Percentiles rank a stretch among this genome's conserved stretches.
These are phyloP conservation scores for Epistrophella euchroma DNA, from an alignment of 2,888 invertebrate species.

Conservation along the genomic window DNA sequence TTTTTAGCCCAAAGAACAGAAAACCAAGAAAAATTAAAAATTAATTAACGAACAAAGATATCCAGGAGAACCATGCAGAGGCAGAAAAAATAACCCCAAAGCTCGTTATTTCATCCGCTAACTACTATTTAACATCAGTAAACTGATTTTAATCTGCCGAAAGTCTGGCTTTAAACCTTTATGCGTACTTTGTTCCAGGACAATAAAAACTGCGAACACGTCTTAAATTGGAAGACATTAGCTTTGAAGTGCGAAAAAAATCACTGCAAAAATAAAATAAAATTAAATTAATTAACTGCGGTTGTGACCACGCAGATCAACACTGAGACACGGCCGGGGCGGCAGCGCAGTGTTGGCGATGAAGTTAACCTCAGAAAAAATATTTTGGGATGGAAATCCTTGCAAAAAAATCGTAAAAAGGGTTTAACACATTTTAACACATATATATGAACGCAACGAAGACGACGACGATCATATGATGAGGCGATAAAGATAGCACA, in stretches of 20 bases:
- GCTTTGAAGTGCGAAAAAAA: conserved; percentile 61
- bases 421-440: conserved; percentile 39
- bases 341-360: neutral
- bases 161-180: conserved; percentile 25
- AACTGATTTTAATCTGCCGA: conserved; percentile 58
- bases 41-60: conserved; percentile 61
- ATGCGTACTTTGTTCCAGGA: conserved; percentile 34
- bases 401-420: conserved; percentile 36
- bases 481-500: conserved; percentile 68
- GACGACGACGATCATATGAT: conserved; percentile 30
- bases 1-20: conserved; percentile 31
- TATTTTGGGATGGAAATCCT: conserved; percentile 53
- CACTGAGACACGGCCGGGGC: neutral
- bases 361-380: neutral
- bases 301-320: conserved; percentile 32
- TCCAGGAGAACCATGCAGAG: neutral
- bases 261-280: conserved; percentile 51
- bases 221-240: conserved; percentile 69
- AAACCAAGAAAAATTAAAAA: conserved; percentile 51
- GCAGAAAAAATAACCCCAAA: conserved; percentile 19
- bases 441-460: neutral
- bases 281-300: conserved; percentile 71
- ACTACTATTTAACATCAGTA: conserved; percentile 68
- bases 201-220: conserved; percentile 69
- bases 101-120: conserved; percentile 64